Evolutionary conservation across 1,140 invertebrate species (phyloP).

Genomic region (Frieseomelitta varia): DNA sequence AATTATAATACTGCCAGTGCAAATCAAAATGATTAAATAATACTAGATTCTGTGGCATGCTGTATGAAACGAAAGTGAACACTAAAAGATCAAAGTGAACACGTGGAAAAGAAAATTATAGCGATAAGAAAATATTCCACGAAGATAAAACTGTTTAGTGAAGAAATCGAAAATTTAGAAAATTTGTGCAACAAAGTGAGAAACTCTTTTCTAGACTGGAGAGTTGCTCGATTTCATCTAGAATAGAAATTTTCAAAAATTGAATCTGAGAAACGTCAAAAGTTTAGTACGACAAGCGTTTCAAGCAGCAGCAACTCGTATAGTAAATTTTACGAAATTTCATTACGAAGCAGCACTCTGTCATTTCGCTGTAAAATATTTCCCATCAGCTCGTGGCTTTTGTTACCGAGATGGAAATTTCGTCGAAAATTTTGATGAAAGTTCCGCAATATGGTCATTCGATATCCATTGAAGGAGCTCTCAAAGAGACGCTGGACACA

Average conservation of each 20-base stretch:
- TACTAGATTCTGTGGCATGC: too few relatives aligned
- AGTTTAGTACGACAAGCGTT: background rate
- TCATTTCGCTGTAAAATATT: background rate
- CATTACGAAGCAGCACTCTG: background rate
- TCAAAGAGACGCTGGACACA: background rate
- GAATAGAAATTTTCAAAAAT: background rate
- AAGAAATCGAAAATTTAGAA: too few relatives aligned
- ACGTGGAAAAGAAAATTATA: too few relatives aligned
- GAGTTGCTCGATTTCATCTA: too few relatives aligned
- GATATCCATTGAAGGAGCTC: background rate
- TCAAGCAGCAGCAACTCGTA: background rate
- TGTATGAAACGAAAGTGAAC: too few relatives aligned
- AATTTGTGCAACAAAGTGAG: too few relatives aligned
- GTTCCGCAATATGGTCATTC: background rate
- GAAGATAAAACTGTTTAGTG: too few relatives aligned
- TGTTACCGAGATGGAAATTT: background rate
- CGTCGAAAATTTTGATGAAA: background rate
- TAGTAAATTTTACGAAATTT: background rate
- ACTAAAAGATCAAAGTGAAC: too few relatives aligned
- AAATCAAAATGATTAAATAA: background rate
- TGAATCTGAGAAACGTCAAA: background rate
- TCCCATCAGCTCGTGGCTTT: background rate
- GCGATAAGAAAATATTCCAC: too few relatives aligned
- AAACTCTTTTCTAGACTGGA: too few relatives aligned
- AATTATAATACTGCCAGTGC: background rate